Percentiles rank a stretch among this genome's conserved stretches.
These are phyloP conservation scores for Lacanobia oleracea DNA, from an alignment of 2,888 invertebrate genomes.

Conservation along the genomic window DNA sequence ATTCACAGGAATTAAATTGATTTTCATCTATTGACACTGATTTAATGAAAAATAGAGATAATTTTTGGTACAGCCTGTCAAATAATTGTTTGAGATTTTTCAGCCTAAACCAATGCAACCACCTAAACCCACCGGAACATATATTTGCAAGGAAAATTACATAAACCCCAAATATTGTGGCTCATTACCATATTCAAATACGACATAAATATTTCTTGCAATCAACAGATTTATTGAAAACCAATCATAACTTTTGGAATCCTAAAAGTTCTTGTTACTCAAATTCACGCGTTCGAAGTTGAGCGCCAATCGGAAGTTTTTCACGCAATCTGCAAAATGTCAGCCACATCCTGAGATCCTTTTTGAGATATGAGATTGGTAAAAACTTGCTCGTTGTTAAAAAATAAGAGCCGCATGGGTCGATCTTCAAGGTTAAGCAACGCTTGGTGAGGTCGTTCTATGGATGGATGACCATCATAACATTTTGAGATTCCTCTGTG, in stretches of 20 bases:
- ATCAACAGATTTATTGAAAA: constrained; percentile 41
- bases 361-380: constrained; percentile 20
- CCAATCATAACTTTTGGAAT: constrained; percentile 50
- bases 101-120: too few species aligned
- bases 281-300: constrained; percentile 39
- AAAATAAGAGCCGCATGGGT: background rate
- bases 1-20: too few species aligned
- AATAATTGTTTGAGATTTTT: too few species aligned
- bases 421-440: too few species aligned
- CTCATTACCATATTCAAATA: constrained; percentile 17
- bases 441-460: too few species aligned
- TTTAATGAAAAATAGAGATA: too few species aligned
- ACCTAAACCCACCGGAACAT: too few species aligned
- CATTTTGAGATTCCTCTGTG: too few species aligned
- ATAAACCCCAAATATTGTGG: background rate
- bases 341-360: constrained; percentile 30
- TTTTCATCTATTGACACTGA: too few species aligned
- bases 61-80: too few species aligned
- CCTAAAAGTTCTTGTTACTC: constrained; percentile 35
- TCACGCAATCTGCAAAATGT: constrained; percentile 45
- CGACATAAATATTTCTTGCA: constrained; percentile 29
- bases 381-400: background rate
- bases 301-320: constrained; percentile 28
- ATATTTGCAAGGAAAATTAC: background rate
- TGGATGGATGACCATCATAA: too few species aligned